phyloP scores from a whole-genome alignment of 1,140 invertebrate genomes.

The Drosophila kohkoa region DNA sequence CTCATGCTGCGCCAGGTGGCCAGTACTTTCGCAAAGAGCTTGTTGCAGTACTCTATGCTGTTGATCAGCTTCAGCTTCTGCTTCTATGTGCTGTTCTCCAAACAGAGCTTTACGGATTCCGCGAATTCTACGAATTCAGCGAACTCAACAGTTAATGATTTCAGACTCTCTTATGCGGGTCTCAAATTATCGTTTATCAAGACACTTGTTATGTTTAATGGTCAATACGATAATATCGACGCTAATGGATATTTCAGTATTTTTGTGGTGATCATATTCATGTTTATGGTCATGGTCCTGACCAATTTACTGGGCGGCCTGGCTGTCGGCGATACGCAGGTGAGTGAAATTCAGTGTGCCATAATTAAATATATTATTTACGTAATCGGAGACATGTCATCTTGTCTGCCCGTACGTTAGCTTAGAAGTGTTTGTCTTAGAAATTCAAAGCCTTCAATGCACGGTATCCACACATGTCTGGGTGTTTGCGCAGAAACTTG shows the following conservation, averaged over 20 bases:
- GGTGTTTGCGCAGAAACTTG: too few species aligned
- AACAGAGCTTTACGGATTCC: too few species aligned
- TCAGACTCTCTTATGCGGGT: neutral
- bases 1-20: conserved; percentile 22
- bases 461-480: too few species aligned
- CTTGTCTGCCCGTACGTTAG: too few species aligned
- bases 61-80: neutral
- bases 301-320: conserved; percentile 11
- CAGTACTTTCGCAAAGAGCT: conserved; percentile 1
- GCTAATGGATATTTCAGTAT: neutral
- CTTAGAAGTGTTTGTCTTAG: too few species aligned
- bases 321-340: conserved; percentile 30
- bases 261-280: conserved; percentile 1
- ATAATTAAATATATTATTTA: too few species aligned
- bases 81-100: conserved; percentile 2
- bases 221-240: conserved; percentile 1
- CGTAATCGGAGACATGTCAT: too few species aligned
- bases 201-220: conserved; percentile 3
- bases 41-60: conserved; percentile 3
- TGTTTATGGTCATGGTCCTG: conserved; percentile 16
- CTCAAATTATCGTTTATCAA: neutral
- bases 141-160: too few species aligned
- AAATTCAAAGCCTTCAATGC: too few species aligned
- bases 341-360: neutral
- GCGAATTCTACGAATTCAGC: neutral